phyloP scores from a whole-genome alignment of 2,888 invertebrate species.

The Orthosia cruda region DNA sequence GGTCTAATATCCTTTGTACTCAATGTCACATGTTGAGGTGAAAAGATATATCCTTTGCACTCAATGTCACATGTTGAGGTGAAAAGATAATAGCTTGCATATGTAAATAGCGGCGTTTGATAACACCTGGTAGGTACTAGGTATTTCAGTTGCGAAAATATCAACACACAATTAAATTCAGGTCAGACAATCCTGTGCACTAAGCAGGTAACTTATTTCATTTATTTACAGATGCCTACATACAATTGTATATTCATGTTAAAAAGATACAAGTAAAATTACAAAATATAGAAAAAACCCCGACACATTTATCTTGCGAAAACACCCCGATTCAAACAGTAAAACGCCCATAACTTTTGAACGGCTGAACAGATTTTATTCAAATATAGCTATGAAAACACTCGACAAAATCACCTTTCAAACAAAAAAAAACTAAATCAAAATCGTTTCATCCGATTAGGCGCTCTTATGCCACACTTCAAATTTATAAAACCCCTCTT shows the following conservation, averaged over 20 bases:
- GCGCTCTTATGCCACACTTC: no score
- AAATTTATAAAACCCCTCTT: no score
- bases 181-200: background rate
- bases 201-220: background rate
- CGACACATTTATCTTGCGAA: no score
- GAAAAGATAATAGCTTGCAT: constrained; percentile 10
- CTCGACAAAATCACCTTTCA: no score
- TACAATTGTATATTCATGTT: background rate
- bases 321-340: no score
- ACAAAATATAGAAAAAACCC: no score
- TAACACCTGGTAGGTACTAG: constrained; percentile 9
- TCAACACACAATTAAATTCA: background rate
- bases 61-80: constrained; percentile 12
- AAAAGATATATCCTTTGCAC: constrained; percentile 13
- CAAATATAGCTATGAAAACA: no score
- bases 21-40: constrained; percentile 11
- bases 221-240: background rate
- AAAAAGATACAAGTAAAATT: no score
- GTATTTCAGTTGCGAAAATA: background rate
- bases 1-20: constrained; percentile 16
- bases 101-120: constrained; percentile 19
- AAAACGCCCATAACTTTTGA: no score
- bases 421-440: no score
- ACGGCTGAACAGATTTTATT: no score
- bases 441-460: no score